Conservation (phyloP, 2,797 vertebrate genomes). For the Nothura maculosa region DNA sequence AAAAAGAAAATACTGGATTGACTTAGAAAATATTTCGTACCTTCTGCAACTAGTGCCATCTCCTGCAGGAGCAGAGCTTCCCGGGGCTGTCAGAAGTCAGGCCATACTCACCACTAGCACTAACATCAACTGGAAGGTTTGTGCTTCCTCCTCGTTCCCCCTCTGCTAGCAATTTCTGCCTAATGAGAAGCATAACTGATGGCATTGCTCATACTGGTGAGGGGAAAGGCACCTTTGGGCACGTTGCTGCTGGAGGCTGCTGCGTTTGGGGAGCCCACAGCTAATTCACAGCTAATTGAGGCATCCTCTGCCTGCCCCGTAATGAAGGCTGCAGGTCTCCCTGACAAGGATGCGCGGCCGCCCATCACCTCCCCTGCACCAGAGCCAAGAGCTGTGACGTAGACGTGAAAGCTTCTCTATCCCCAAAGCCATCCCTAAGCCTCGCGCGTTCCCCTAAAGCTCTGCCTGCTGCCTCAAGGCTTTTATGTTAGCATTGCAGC, state of each 20-base stretch:
- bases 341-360: background rate
- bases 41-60: background rate
- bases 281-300: too few relatives aligned
- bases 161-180: background rate
- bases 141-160: background rate
- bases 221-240: background rate
- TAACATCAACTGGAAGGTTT: background rate
- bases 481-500: conserved; percentile 53
- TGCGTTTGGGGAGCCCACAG: background rate
- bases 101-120: background rate
- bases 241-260: fast-evolving
- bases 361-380: conserved; percentile 22
- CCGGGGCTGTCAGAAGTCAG: background rate
- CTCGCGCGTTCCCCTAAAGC: conserved; percentile 28
- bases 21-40: background rate
- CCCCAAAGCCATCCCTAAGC: conserved; percentile 73
- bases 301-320: background rate
- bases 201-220: background rate
- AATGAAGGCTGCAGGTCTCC: background rate
- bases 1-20: background rate
- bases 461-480: conserved; percentile 60
- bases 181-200: background rate
- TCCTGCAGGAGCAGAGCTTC: background rate
- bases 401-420: conserved; percentile 73
- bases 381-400: conserved; percentile 64